Conservation (phyloP, 2,888 invertebrate genomes). For the Phlogophora meticulosa region DNA sequence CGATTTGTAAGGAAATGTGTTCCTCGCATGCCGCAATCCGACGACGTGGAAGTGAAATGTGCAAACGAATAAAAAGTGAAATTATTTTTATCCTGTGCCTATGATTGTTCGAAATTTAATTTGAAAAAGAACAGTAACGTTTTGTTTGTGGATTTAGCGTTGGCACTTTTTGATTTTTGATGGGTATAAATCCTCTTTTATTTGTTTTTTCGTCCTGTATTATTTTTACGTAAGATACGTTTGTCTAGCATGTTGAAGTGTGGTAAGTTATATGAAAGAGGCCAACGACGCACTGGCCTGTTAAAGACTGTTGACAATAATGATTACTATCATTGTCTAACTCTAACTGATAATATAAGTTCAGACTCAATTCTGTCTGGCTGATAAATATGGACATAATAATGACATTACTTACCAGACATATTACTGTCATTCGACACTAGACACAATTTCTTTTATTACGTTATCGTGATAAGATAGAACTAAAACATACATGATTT, state of each 20-base stretch:
- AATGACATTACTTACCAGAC: slow-evolving; percentile 36
- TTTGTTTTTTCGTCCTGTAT: background rate
- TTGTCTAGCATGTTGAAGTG: background rate
- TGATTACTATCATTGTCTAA: slow-evolving; percentile 21
- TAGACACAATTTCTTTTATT: slow-evolving; percentile 37
- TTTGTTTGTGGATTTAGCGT: background rate
- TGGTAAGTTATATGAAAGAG: slow-evolving; percentile 6
- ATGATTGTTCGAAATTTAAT: slow-evolving; percentile 34
- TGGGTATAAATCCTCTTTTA: background rate
- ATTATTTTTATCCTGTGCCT: slow-evolving; percentile 41
- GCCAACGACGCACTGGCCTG: slow-evolving; percentile 24
- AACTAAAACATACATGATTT: slow-evolving; percentile 38
- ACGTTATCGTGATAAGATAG: slow-evolving; percentile 47
- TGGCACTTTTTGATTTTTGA: background rate
- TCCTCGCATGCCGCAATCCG: slow-evolving; percentile 41
- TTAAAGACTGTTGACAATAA: slow-evolving; percentile 12
- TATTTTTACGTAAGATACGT: background rate
- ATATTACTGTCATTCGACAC: too few species aligned
- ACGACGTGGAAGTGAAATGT: slow-evolving; percentile 43
- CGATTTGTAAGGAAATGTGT: slow-evolving; percentile 82
- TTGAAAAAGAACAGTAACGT: slow-evolving; percentile 9
- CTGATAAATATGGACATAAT: background rate
- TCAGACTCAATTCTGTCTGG: background rate
- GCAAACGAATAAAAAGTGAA: slow-evolving; percentile 44
- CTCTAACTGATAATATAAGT: slow-evolving; percentile 26